Evolutionary conservation across 2,888 invertebrate genomes (phyloP).

Genomic region (Cerastis rubricosa): DNA sequence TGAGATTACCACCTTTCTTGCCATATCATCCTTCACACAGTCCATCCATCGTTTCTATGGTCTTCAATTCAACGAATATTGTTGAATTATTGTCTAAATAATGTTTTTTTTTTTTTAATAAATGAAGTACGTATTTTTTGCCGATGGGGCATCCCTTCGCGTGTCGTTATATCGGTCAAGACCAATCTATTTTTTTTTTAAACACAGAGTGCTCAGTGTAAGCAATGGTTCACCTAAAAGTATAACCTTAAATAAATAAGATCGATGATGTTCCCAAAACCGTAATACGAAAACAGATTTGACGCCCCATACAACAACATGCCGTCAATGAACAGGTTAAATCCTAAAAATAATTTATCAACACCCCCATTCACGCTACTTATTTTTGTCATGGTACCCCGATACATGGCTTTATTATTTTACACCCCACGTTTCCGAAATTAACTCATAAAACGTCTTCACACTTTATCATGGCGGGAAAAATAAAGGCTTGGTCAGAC

Average conservation of each 20-base stretch:
- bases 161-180: background rate
- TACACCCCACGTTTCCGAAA: constrained; percentile 31
- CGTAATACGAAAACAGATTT: constrained; percentile 5
- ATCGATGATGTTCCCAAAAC: background rate
- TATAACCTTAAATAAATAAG: background rate
- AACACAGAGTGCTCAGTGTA: too few relatives aligned
- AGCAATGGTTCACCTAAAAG: too few relatives aligned
- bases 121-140: background rate
- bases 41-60: too few relatives aligned
- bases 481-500: constrained; percentile 30
- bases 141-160: background rate
- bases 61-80: background rate
- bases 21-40: too few relatives aligned
- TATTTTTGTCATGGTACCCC: constrained; percentile 42
- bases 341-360: constrained; percentile 37
- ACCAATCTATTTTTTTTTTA: too few relatives aligned
- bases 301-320: background rate
- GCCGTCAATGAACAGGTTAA: constrained; percentile 25
- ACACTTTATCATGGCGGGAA: constrained; percentile 12
- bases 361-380: constrained; percentile 18
- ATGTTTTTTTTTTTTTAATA: too few relatives aligned
- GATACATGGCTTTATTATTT: constrained; percentile 41
- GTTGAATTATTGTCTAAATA: background rate
- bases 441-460: constrained; percentile 42
- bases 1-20: too few relatives aligned